Percentiles rank a stretch among this genome's conserved stretches.
phyloP scores from a whole-genome alignment of 2,797 vertebrate species.

The Gephyroberyx darwinii region DNA sequence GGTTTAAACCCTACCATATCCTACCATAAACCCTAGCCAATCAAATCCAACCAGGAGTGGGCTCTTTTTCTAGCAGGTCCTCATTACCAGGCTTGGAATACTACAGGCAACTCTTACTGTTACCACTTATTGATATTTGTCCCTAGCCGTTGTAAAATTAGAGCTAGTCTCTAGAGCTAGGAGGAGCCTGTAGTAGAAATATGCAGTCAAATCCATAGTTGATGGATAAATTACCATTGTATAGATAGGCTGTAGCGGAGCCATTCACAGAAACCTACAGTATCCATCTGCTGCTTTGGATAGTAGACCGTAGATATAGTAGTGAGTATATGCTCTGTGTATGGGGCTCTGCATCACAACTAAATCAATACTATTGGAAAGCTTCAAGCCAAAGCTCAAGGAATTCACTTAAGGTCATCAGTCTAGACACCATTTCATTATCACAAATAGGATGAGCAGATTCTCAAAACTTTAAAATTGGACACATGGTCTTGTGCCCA shows the following conservation, averaged over 20 bases:
- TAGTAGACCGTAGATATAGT: slow-evolving; percentile 12
- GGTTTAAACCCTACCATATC: slow-evolving; percentile 18
- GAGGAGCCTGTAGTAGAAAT: slow-evolving; percentile 25
- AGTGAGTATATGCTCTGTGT: slow-evolving; percentile 10
- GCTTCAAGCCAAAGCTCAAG: slow-evolving; percentile 7
- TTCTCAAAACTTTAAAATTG: background rate
- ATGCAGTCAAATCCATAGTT: slow-evolving; percentile 1
- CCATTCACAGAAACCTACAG: slow-evolving; percentile 38
- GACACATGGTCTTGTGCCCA: background rate
- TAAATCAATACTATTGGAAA: slow-evolving; percentile 22
- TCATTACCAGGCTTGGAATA: slow-evolving; percentile 5
- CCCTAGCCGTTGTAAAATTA: slow-evolving; percentile 7
- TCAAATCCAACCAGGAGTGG: background rate
- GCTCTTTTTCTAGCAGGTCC: background rate
- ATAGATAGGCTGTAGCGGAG: slow-evolving; percentile 35
- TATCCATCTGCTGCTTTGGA: slow-evolving; percentile 35
- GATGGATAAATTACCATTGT: slow-evolving; percentile 51
- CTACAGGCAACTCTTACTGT: slow-evolving; percentile 23
- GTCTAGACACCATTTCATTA: slow-evolving; percentile 1
- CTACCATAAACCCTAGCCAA: slow-evolving; percentile 18
- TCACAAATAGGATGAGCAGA: slow-evolving; percentile 13
- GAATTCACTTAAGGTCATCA: background rate
- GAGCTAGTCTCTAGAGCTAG: slow-evolving; percentile 1
- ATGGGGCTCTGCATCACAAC: slow-evolving; percentile 13
- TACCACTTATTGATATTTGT: slow-evolving; percentile 1